Percentiles rank a stretch among this genome's conserved stretches.
These are phyloP conservation scores for Alentia gelatinosa DNA, from an alignment of 2,888 invertebrate genomes.

Conservation along the genomic window DNA sequence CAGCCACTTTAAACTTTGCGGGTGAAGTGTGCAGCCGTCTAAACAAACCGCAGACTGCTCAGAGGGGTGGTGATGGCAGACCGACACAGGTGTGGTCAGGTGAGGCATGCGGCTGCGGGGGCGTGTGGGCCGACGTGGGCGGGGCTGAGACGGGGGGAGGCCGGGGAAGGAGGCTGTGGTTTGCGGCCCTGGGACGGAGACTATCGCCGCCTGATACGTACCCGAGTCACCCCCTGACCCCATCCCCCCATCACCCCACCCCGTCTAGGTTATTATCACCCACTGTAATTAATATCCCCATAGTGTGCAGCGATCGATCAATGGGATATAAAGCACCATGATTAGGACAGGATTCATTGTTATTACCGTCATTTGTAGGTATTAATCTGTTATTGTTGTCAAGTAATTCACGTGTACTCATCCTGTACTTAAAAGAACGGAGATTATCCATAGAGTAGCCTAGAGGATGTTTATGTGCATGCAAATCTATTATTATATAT, in stretches of 20 bases:
- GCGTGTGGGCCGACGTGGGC: background rate
- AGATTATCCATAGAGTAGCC: too few species aligned
- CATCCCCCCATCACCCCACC: background rate
- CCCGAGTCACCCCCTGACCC: background rate
- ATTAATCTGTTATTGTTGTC: too few species aligned
- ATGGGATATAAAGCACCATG: background rate
- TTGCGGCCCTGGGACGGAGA: constrained; percentile 21
- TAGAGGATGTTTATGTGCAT: too few species aligned
- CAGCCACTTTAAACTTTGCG: too few species aligned
- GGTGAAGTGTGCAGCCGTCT: background rate
- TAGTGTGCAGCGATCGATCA: background rate
- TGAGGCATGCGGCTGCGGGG: background rate
- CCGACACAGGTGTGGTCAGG: constrained; percentile 6
- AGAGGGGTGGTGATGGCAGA: background rate
- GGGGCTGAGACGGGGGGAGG: constrained; percentile 23
- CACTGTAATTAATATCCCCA: too few species aligned
- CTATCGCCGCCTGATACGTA: constrained; percentile 12
- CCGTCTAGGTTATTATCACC: too few species aligned
- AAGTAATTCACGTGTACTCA: too few species aligned
- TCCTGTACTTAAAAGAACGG: too few species aligned
- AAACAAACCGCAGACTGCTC: constrained; percentile 26
- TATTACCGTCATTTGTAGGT: too few species aligned
- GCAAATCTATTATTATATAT: too few species aligned
- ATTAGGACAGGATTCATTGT: too few species aligned
- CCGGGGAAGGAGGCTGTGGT: background rate